Base-by-base conservation (phyloP, 2,888 invertebrate genomes). In the Scaptomyza parva region DNA sequence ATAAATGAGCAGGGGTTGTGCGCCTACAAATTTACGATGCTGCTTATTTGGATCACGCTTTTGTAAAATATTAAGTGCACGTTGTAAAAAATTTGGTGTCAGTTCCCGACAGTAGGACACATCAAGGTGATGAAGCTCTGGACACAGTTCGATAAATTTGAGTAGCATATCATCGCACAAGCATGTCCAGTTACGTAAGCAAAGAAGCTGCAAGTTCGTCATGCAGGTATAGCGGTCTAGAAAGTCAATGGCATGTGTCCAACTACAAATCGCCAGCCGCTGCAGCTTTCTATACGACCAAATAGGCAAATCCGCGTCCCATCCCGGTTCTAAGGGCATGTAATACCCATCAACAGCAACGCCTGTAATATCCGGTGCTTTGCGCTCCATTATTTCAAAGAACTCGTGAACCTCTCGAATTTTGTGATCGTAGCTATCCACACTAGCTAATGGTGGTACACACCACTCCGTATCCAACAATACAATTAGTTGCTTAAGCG, bases 331-430 rank as follows among this genome's bases (percentile, higher is more conserved):
- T 7, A 81, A 22, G 2, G 89, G 90, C 79, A 90, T 79, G 22
- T 81, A 90, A 43, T 89, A 81, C 3, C 86, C 89, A 60, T 89
- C 89, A 2, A 89, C 81, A 1, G 89, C 88, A 8, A 89, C 60
- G 8, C 89, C 89, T 3, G 68, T 64, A 18, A 89, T 86, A 0
- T 67, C 43, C 1, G 70, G 22, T 2, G 83, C 78, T 39, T 84
- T 89, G 14, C 70, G 64, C 5, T 77, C 71, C 64, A 89, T 81
- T 41, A 89, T 88, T 28, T 88, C 64, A 68, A 84, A 88, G 37
- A 90, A 89, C 55, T 90, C 89, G 3, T 60, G 47, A 1, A 88
- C 89, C 53, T 90, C 87, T 0, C 89, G 84, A 2, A 89, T 88
- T 62, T 88, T 89, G 41, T 86, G 83, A 67, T 90, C 89, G 24